These are phyloP conservation scores for Eriosoma lanigerum DNA, from an alignment of 1,140 invertebrate genomes.

Conservation along the genomic window DNA sequence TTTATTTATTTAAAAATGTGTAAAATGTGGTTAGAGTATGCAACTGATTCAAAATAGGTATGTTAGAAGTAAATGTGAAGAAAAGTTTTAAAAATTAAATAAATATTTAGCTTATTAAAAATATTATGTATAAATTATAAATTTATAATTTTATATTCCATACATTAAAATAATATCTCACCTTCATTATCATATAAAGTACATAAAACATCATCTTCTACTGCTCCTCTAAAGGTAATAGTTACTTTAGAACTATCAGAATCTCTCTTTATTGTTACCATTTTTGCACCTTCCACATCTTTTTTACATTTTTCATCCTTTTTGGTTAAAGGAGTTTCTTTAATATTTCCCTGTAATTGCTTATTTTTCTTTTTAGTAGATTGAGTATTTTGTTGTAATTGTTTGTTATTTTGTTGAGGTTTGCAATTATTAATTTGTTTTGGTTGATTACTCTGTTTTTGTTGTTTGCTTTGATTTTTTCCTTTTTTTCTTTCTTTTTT, in stretches of 20 bases:
- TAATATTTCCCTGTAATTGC: slow-evolving; percentile 23
- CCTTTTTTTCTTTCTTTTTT: slow-evolving; percentile 52
- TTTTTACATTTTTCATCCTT: slow-evolving; percentile 21
- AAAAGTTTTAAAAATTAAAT: too few relatives aligned
- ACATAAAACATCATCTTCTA: slow-evolving; percentile 72
- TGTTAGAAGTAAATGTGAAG: too few relatives aligned
- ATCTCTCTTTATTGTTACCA: slow-evolving; percentile 73
- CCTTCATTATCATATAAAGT: slow-evolving; percentile 68
- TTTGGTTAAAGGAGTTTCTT: slow-evolving; percentile 1
- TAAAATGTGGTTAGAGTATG: too few relatives aligned
- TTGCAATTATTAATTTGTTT: slow-evolving; percentile 35
- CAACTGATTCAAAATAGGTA: too few relatives aligned
- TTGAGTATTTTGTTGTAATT: slow-evolving; percentile 42
- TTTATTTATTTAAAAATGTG: too few relatives aligned
- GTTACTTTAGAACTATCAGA: slow-evolving; percentile 71
- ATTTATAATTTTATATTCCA: too few relatives aligned
- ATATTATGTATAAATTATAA: too few relatives aligned
- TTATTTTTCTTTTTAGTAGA: slow-evolving; percentile 46
- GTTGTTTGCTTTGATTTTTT: slow-evolving; percentile 52
- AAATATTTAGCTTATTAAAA: too few relatives aligned
- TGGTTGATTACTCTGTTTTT: slow-evolving; percentile 44
- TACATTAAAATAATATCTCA: slow-evolving; percentile 18
- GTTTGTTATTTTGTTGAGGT: slow-evolving; percentile 19
- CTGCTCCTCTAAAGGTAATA: slow-evolving; percentile 73
- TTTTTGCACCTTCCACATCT: slow-evolving; percentile 62